Base-by-base conservation (phyloP, 1,140 invertebrate species). In the Aradophagus sp. region DNA sequence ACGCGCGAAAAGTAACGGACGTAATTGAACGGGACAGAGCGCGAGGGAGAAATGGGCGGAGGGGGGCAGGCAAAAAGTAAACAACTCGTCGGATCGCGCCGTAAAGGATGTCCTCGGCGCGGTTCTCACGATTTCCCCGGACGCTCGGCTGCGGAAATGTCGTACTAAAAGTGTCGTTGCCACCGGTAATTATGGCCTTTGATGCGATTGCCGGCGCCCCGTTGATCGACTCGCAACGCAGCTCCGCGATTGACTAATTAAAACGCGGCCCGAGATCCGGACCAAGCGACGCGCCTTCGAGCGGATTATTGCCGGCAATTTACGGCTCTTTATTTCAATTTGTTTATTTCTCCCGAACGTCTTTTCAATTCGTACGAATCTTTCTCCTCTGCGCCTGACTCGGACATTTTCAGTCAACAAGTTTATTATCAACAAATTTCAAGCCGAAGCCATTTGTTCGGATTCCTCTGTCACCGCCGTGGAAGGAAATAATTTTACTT, bases 101-200 rank as follows among this genome's bases (percentile, higher is more conserved):
- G 55, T 61, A 53, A 68, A 68, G 50, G 17, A 55, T 59, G 19
- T 34, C n/a, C n/a, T 53, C 53, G 38, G 45, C 56, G 48, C 45
- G 45, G 16, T 62, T 56, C 66, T 62, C 66, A 61, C 65, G 65
- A 41, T 20, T 41, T 15, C 38, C 20, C 32, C 38, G 38, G 13
- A 16, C 12, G 11, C 15, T 17, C 23, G 5, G 16, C 19, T 11
- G 17, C 29, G 39, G 45, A 58, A 58, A 52, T 52, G 67, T 29
- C 26, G 41, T 35, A 71, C 47, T 65, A 65, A 65, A 71, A 65
- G 61, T 71, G 59, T 71, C 59, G 53, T 63, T 52, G 50, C 44
- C 59, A 31, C 39, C 16, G 52, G 53, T 71, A 71, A 71, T 71
- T 71, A 65, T 4, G 52, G 8, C 16, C 32, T 71, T 71, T 71